Evolutionary conservation across 2,113 vertebrate genomes (phyloP).

Genomic region (Megaceryle maxima): DNA sequence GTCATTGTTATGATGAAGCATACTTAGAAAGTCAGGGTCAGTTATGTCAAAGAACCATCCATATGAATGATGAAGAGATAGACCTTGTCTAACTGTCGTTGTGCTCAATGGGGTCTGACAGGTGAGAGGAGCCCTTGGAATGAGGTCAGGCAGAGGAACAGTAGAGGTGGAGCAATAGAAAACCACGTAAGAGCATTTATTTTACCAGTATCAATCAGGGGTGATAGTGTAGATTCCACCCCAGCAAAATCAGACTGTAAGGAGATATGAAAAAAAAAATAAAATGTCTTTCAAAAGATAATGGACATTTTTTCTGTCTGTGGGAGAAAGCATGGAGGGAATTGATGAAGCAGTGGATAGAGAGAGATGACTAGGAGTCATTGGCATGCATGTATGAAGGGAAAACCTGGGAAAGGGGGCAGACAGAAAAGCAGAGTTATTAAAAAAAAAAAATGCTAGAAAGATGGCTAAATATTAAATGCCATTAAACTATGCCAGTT

Average conservation of each 20-base stretch:
- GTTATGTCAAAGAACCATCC: background rate
- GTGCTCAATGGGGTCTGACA: constrained; percentile 5
- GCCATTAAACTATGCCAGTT: background rate
- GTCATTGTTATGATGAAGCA: background rate
- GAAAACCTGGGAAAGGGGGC: background rate
- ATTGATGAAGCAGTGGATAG: background rate
- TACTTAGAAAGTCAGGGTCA: constrained; percentile 2
- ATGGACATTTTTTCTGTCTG: background rate
- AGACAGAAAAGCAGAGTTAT: background rate
- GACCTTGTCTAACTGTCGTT: background rate
- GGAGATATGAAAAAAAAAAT: background rate
- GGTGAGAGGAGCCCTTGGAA: constrained; percentile 3
- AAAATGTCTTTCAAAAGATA: background rate
- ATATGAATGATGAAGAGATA: background rate
- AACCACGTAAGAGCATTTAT: background rate
- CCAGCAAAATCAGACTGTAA: background rate
- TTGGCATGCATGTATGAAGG: background rate
- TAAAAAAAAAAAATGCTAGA: background rate
- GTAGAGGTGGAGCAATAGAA: background rate
- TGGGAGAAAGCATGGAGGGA: background rate
- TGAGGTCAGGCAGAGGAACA: constrained; percentile 11
- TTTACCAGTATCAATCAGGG: background rate
- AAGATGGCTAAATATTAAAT: background rate
- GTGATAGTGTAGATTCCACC: background rate
- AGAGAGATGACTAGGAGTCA: background rate